Evolutionary conservation across 2,888 invertebrate species (phyloP), one percentile per base, ranked within the genome.

Genomic region (Aproaerema taeniolella): DNA sequence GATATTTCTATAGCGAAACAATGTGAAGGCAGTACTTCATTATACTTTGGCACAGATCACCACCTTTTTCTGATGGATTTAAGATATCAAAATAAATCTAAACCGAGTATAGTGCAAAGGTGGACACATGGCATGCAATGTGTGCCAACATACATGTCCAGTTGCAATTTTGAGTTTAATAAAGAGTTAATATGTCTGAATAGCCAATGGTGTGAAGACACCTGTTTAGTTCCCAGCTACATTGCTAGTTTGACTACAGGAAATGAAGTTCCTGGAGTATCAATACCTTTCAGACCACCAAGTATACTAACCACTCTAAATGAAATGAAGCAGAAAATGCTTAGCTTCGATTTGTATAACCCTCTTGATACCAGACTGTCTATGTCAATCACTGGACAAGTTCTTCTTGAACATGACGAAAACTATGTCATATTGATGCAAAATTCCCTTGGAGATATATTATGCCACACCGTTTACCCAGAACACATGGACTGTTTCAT

Each of bases 101-200:
- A 67, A 31, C 52, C 71, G 0, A 68, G 62, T 46, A 58, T 81
- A 0, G 57, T 83, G 2, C 87, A 87, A 48, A 74, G 89, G 43
- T 90, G 89, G 89, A 88, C 83, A 0, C 90, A 90, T 47, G 87
- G 88, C 3, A 87, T 89, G 62, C 76, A 85, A 48, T 79, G 78
- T 42, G 58, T 79, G 2, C 89, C 89, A 0, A 68, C 87, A 1
- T 78, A 83, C 35, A 73, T 86, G 26, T 58, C 70, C 3, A 59
- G 76, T 12, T 61, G 68, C 14, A 57, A 65, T 39, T 77, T 76
- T 55, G 82, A 79, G 35, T 51, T 55, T 32, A 67, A 67, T 37
- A 77, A 74, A 41, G 78, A 83, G 45, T 49, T 86, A 14, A 51
- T 86, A 1, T 70, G 72, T 42, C 45, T 85, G 24, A 60, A 68